Percentiles rank a stretch among this genome's conserved stretches.
Evolutionary conservation across 2,888 invertebrate species (phyloP).

Genomic region (Parnassius orleans): DNA sequence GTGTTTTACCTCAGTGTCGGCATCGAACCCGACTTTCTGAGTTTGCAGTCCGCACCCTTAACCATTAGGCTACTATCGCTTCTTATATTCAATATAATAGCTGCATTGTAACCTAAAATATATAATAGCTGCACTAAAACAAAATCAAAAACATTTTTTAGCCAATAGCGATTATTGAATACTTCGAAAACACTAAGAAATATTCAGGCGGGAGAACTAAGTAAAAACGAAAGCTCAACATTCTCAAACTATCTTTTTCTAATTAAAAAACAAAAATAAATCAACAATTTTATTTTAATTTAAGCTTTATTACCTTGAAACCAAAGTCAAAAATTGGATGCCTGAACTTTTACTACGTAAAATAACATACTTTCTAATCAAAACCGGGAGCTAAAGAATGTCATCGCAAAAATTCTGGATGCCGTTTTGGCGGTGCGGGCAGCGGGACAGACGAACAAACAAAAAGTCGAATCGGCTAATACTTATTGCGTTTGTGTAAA

Average conservation of each 20-base stretch:
- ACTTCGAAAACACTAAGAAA: conserved; percentile 33
- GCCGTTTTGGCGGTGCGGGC: conserved; percentile 36
- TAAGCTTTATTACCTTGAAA: conserved; percentile 10
- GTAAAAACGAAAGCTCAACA: conserved; percentile 33
- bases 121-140: no score
- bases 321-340: conserved; percentile 4
- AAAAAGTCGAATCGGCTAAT: conserved; percentile 72
- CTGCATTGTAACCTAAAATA: no score
- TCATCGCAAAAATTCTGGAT: conserved; percentile 57
- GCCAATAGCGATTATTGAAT: conserved; percentile 3
- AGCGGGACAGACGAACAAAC: conserved; percentile 46
- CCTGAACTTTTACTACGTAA: conserved; percentile 8
- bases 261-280: conserved; percentile 30
- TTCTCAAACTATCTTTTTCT: conserved; percentile 32
- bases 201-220: conserved; percentile 2
- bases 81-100: no score
- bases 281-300: not conserved
- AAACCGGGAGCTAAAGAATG: conserved; percentile 62
- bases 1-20: no score
- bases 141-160: not conserved
- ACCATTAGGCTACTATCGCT: no score
- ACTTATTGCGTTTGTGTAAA: conserved; percentile 71
- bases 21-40: no score
- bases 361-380: conserved; percentile 56
- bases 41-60: no score